Percentiles rank a stretch among this genome's conserved stretches.
phyloP scores from a whole-genome alignment of 2,113 vertebrate genomes.

The Catharus fuscescens region DNA sequence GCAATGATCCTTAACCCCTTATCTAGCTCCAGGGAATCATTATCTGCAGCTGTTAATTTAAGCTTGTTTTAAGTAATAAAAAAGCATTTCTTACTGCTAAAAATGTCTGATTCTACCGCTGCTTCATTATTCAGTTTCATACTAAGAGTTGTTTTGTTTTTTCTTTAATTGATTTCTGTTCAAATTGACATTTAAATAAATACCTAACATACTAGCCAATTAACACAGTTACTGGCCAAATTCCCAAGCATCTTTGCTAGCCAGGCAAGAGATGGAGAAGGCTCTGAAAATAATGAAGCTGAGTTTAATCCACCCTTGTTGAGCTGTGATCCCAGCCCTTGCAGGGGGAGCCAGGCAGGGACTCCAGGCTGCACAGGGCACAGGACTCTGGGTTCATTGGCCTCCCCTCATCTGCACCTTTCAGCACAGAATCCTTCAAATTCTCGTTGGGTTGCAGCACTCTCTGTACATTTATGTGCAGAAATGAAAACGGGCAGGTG shows the following conservation, averaged over 20 bases:
- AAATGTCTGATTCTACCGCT: neutral
- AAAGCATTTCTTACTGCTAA: neutral
- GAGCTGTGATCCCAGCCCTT: neutral
- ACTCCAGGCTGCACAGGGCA: neutral
- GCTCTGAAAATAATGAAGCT: neutral
- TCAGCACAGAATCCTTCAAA: neutral
- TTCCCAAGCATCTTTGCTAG: neutral
- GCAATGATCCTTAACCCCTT: conserved; percentile 60
- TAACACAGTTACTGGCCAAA: neutral
- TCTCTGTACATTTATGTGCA: neutral
- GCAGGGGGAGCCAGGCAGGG: neutral
- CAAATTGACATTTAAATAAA: neutral
- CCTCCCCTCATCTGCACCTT: neutral
- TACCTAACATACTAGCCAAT: neutral
- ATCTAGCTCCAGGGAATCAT: conserved; percentile 50
- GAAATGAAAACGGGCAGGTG: neutral
- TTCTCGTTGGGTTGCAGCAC: neutral
- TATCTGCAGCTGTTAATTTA: conserved; percentile 57
- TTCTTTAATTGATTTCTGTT: neutral
- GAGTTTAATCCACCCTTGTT: neutral
- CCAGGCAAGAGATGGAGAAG: neutral
- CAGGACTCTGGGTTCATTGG: neutral
- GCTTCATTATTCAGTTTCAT: neutral
- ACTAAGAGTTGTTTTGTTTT: neutral
- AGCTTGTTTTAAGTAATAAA: conserved; percentile 38